phyloP scores from a whole-genome alignment of 2,888 invertebrate species.

The Drosophila imparisetae region DNA sequence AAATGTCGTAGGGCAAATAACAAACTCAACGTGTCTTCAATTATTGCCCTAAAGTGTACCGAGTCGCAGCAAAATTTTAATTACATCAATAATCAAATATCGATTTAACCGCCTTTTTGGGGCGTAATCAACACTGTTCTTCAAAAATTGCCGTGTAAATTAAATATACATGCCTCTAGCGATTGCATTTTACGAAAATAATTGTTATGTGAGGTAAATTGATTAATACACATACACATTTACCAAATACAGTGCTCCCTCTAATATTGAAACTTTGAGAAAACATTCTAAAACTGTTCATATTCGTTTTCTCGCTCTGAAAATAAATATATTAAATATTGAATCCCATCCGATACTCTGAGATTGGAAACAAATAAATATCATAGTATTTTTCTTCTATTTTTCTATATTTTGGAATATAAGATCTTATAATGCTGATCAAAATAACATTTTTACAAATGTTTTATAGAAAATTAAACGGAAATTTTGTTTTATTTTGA shows the following conservation, averaged over 20 bases:
- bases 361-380: not conserved
- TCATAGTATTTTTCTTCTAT: not conserved
- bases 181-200: constrained; percentile 33
- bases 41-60: constrained; percentile 15
- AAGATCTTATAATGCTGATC: too few relatives aligned
- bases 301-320: too few relatives aligned
- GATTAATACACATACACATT: not conserved
- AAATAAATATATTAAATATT: not conserved
- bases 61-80: constrained; percentile 11
- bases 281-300: not conserved
- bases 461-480: not conserved
- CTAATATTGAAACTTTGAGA: not conserved
- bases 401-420: not conserved
- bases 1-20: not conserved
- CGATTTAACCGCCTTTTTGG: constrained; percentile 22
- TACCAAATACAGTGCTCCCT: not conserved
- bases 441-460: not conserved
- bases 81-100: constrained; percentile 15
- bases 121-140: constrained; percentile 35
- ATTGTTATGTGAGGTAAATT: constrained; percentile 29
- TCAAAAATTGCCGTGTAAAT: constrained; percentile 33
- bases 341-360: not conserved
- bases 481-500: not conserved
- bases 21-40: constrained; percentile 1
- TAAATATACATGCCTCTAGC: constrained; percentile 1